Conservation (phyloP, 1,140 invertebrate genomes). For the Ectropis grisescens region DNA sequence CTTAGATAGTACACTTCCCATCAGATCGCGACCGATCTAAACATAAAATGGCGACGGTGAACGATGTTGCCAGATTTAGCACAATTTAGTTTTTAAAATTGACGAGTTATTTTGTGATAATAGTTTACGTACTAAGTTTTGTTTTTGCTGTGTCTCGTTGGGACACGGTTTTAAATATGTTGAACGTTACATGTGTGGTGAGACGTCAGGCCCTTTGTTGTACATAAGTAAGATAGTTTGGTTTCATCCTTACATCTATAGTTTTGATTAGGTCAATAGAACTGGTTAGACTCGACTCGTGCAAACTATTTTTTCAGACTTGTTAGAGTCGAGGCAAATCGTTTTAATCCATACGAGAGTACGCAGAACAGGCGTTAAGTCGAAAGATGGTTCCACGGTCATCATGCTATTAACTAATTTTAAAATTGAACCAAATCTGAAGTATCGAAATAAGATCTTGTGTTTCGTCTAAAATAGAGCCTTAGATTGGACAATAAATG, state of each 20-base stretch:
- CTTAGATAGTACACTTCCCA: constrained; percentile 53
- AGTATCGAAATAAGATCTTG: no score
- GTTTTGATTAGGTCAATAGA: no score
- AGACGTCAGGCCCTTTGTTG: constrained; percentile 50
- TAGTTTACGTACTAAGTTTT: constrained; percentile 40
- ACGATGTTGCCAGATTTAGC: constrained; percentile 28
- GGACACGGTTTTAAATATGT: constrained; percentile 34
- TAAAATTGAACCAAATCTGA: no score
- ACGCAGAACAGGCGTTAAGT: no score
- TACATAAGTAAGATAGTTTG: constrained; percentile 28
- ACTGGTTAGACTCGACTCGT: no score
- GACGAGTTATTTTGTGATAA: constrained; percentile 61
- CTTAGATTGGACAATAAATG: no score
- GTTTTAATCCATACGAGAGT: no score
- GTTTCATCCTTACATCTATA: constrained; percentile 39
- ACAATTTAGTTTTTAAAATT: constrained; percentile 58
- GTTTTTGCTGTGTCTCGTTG: constrained; percentile 17
- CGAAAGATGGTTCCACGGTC: no score
- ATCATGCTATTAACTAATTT: no score
- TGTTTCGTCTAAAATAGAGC: no score
- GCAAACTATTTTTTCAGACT: no score
- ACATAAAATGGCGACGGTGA: constrained; percentile 24
- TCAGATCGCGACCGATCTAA: constrained; percentile 45
- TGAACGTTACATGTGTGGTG: constrained; percentile 68
- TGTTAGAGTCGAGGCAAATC: no score